Conservation (phyloP, 2,888 invertebrate species). For the Ennomos fuscantarius region DNA sequence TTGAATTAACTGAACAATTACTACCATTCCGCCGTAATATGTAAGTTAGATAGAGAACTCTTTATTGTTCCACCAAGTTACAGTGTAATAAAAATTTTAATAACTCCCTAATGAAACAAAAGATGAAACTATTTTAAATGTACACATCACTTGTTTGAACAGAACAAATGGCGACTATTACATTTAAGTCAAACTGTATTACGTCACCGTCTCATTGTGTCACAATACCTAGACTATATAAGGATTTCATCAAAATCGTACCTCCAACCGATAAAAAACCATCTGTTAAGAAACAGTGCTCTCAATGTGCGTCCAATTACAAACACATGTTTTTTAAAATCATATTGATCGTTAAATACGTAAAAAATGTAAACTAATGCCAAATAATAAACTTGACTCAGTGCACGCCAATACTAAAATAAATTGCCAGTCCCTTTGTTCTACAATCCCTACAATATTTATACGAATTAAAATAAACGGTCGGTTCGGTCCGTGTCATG, state of each 20-base stretch:
- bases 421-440: not conserved
- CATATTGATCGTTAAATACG: not conserved
- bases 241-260: not conserved
- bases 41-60: too few species aligned
- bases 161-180: too few species aligned
- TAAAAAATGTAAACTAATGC: constrained; percentile 10
- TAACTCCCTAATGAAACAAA: not conserved
- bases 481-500: too few species aligned
- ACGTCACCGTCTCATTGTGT: not conserved
- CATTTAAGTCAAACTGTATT: too few species aligned
- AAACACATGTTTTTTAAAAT: not conserved
- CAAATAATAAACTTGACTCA: constrained; percentile 13
- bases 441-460: too few species aligned
- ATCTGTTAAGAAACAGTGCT: not conserved
- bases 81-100: too few species aligned
- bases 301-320: constrained; percentile 3
- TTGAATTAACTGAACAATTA: too few species aligned
- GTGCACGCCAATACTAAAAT: not conserved
- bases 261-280: not conserved
- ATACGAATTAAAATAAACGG: too few species aligned
- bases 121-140: not conserved
- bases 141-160: too few species aligned
- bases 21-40: too few species aligned
- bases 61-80: too few species aligned
- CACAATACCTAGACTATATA: constrained; percentile 7